Evolutionary conservation across 2,888 invertebrate species (phyloP).

Genomic region (Pterobdella sp.): DNA sequence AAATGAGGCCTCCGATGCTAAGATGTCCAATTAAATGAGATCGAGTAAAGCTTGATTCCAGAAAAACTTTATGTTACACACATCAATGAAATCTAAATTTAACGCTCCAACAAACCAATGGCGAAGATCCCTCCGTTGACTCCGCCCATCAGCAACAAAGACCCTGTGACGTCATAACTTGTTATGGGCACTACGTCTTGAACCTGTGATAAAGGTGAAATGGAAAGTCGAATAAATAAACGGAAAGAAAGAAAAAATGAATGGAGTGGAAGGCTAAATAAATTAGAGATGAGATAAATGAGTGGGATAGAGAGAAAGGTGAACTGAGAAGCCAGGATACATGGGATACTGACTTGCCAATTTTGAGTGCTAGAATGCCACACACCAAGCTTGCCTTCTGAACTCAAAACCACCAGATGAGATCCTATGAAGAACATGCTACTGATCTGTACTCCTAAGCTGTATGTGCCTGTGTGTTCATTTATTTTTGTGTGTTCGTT

Average conservation of each 20-base stretch:
- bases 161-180: slow-evolving; percentile 92
- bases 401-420: slow-evolving; percentile 88
- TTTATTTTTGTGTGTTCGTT: slow-evolving; percentile 21
- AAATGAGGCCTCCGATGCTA: too few relatives aligned
- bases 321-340: too few relatives aligned
- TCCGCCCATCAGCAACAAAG: slow-evolving; percentile 85
- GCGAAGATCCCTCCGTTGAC: slow-evolving; percentile 94
- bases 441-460: slow-evolving; percentile 70
- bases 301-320: too few relatives aligned
- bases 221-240: too few relatives aligned
- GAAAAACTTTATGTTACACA: too few relatives aligned
- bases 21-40: too few relatives aligned
- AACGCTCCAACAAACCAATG: slow-evolving; percentile 61
- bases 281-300: too few relatives aligned
- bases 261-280: too few relatives aligned
- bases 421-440: slow-evolving; percentile 94
- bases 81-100: too few relatives aligned
- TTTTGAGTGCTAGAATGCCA: slow-evolving; percentile 99
- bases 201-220: slow-evolving; percentile 53
- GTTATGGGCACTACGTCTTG: slow-evolving; percentile 90
- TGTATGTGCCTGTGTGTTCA: slow-evolving; percentile 11
- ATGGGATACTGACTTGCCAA: slow-evolving; percentile 79
- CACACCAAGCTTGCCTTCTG: slow-evolving; percentile 88
- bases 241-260: too few relatives aligned
- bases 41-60: too few relatives aligned